Evolutionary conservation across 1,140 invertebrate genomes (phyloP).

Genomic region (Onthophagus taurus): DNA sequence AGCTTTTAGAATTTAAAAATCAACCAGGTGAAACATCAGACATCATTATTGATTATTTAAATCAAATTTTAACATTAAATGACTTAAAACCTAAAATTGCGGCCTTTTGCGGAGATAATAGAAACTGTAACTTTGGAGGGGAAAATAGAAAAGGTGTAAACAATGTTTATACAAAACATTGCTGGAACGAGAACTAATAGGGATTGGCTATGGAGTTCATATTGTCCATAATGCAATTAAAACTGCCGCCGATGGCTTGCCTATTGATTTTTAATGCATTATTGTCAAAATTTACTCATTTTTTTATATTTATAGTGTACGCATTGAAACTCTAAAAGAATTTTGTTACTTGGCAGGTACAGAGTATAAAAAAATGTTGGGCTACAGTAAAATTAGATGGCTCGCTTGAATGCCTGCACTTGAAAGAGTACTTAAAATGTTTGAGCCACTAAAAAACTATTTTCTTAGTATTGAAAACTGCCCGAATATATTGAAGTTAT

Average conservation of each 20-base stretch:
- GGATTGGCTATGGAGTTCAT: slow-evolving; percentile 15
- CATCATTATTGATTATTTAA: slow-evolving; percentile 18
- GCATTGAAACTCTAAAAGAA: slow-evolving; percentile 14
- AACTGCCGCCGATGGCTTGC: slow-evolving; percentile 26
- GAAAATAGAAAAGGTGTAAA: slow-evolving; percentile 11
- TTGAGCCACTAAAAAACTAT: slow-evolving; percentile 21
- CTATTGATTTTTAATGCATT: slow-evolving; percentile 26
- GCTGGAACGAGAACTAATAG: slow-evolving; percentile 14
- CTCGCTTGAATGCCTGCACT: slow-evolving; percentile 16
- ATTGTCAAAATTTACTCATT: slow-evolving; percentile 28
- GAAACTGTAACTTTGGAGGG: slow-evolving; percentile 24
- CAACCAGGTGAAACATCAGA: slow-evolving; percentile 21
- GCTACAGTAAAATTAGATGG: slow-evolving; percentile 22
- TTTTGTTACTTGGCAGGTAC: slow-evolving; percentile 18
- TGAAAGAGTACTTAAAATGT: slow-evolving; percentile 18
- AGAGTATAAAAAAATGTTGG: slow-evolving; percentile 25
- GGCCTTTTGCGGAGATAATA: slow-evolving; percentile 23
- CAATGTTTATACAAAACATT: slow-evolving; percentile 14
- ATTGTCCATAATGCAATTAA: slow-evolving; percentile 20
- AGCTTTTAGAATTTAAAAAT: slow-evolving; percentile 19
- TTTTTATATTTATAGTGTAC: slow-evolving; percentile 19
- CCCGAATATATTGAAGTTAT: slow-evolving; percentile 12
- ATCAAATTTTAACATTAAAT: slow-evolving; percentile 20
- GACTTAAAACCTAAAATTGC: slow-evolving; percentile 19
- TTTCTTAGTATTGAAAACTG: slow-evolving; percentile 28